Base-by-base conservation (phyloP, 2,113 vertebrate genomes). In the Cebus imitator region DNA sequence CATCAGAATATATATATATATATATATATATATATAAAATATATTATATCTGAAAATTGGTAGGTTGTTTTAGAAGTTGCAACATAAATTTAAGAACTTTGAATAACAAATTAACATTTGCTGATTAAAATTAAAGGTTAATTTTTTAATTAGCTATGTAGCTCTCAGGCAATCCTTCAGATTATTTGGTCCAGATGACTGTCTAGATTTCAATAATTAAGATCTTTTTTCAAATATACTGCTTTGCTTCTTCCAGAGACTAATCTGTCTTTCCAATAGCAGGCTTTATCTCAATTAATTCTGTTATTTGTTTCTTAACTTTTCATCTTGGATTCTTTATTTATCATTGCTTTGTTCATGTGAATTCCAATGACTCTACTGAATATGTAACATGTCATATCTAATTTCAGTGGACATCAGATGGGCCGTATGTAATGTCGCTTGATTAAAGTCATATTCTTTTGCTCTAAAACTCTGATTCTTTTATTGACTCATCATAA, bases 261-360 rank as follows among this genome's bases (percentile, higher is more conserved):
- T 91, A 83, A 87, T 73, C 6, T 93, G 11, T 95, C 40, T 58
- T 37, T 64, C 92, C 80, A 17, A 89, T 61, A 48, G 30, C 5
- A 61, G 1, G 87, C 1, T 78, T 66, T 72, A 14, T 94, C 35
- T 94, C 14, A 94, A 72, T 93, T 93, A 87, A 50, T 27, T 83
- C 17, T 82, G 86, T 96, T 92, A 75, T 92, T 92, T 94, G 3
- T 94, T 95, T 86, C n/a, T 80, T 72, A 82, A 73, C 32, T 87
- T 92, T 86, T 93, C 58, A 90, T 79, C 43, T 93, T 94, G 48
- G 43, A 87, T 96, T 95, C 48, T 84, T 97, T 79, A 50, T 84
- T 87, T 94, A 23, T 95, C 87, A 96, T 70, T 97, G 48, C 73
- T 96, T 94, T 88, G 37, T 93, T 96, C 58, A 79, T 85, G 50